A percentile compares a stretch with the other conserved stretches of the same genome.
Evolutionary conservation across 1,140 invertebrate genomes (phyloP).

Genomic region (Oreohelix idahoensis): DNA sequence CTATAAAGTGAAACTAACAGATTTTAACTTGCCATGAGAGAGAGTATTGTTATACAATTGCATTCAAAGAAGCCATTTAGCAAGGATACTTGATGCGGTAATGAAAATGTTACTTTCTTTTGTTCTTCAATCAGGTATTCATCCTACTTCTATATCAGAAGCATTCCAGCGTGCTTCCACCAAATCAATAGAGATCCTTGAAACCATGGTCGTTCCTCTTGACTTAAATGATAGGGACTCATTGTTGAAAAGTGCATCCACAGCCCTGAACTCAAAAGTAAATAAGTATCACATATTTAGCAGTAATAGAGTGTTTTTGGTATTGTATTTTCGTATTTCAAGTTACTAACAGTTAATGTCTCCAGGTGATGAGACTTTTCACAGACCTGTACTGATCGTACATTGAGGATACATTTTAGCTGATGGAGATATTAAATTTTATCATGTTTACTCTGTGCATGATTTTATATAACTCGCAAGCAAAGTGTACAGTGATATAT

Average conservation of each 20-base stretch:
- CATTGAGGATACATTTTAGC: neutral
- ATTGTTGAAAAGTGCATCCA: slow-evolving; percentile 94
- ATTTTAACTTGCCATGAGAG: too few species aligned
- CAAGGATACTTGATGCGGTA: too few species aligned
- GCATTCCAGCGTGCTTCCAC: slow-evolving; percentile 92
- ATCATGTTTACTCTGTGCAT: neutral
- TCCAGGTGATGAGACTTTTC: slow-evolving; percentile 23
- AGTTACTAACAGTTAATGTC: neutral
- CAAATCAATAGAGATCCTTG: slow-evolving; percentile 89
- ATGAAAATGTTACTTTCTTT: too few species aligned
- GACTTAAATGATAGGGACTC: slow-evolving; percentile 90
- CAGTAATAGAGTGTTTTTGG: neutral
- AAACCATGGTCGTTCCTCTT: slow-evolving; percentile 88
- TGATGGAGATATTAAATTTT: slow-evolving; percentile 20
- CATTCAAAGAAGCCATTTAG: too few species aligned
- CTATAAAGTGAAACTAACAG: too few species aligned
- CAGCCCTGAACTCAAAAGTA: slow-evolving; percentile 97
- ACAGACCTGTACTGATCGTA: slow-evolving; percentile 22
- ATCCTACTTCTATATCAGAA: slow-evolving; percentile 97
- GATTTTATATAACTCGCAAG: too few species aligned
- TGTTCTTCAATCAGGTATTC: slow-evolving; percentile 82
- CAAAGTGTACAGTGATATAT: too few species aligned
- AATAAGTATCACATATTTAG: too few species aligned
- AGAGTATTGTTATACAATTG: too few species aligned
- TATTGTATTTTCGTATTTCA: too few species aligned